Percentiles rank a stretch among this genome's conserved stretches.
These are phyloP conservation scores for Mycalesis mineus DNA, from an alignment of 2,888 invertebrate genomes.

Conservation along the genomic window DNA sequence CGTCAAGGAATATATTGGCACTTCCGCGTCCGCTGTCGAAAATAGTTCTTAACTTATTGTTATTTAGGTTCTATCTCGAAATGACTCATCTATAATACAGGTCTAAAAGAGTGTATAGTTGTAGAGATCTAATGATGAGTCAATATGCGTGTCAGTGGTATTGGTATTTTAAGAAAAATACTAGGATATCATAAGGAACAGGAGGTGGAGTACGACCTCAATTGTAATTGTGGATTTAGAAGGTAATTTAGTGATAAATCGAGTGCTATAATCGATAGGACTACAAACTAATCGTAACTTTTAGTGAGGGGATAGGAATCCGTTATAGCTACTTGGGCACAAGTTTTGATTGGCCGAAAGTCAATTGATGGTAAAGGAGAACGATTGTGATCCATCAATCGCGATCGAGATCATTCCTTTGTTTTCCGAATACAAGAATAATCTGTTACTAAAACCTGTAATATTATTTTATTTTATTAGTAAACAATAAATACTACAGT, in stretches of 20 bases:
- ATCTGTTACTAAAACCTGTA: no score
- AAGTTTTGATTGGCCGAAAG: slow-evolving; percentile 22
- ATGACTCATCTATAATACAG: no score
- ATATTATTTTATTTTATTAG: no score
- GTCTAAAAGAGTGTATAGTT: no score
- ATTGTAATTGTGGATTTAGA: neutral
- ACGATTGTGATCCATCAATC: neutral
- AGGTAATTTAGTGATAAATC: slow-evolving; percentile 4
- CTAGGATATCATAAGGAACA: neutral
- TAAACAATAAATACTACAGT: no score
- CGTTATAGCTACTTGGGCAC: slow-evolving; percentile 10
- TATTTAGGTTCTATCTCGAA: no score
- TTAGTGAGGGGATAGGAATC: slow-evolving; percentile 12
- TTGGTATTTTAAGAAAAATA: neutral
- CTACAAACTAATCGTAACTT: slow-evolving; percentile 19
- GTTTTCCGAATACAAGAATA: neutral
- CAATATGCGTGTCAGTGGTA: no score
- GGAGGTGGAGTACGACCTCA: neutral
- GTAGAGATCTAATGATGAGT: no score
- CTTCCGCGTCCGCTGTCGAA: no score
- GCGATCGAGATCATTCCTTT: neutral
- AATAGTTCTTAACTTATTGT: no score
- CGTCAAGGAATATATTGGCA: no score
- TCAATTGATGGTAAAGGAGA: neutral
- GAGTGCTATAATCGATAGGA: slow-evolving; percentile 9